Evolutionary conservation across 2,888 invertebrate genomes (phyloP).

Genomic region (Crepidodera aurea): DNA sequence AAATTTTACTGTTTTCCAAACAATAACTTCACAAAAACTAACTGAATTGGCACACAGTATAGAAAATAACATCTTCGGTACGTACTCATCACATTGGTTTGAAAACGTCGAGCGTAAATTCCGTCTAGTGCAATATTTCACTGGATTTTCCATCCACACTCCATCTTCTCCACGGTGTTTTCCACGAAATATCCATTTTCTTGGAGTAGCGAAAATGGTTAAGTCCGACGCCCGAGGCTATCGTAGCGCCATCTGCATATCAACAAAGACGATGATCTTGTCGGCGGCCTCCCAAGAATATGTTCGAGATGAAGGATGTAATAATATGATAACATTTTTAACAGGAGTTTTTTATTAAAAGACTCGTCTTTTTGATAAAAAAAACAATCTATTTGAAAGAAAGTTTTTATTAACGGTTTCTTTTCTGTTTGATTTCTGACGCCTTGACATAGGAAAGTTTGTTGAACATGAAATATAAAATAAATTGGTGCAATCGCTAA

Average conservation of each 20-base stretch:
- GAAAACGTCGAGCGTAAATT: conserved; percentile 6
- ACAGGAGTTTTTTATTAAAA: background rate
- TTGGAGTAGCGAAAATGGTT: background rate
- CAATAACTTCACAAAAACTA: too few species aligned
- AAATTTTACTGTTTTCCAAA: too few species aligned
- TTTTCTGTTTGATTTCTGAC: too few species aligned
- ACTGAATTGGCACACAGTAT: conserved; percentile 1
- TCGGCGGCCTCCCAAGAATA: conserved; percentile 6
- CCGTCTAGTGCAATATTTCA: conserved; percentile 13
- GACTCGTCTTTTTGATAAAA: too few species aligned
- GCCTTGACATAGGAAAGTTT: too few species aligned
- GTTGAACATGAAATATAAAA: too few species aligned
- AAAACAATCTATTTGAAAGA: too few species aligned
- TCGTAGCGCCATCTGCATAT: conserved; percentile 18
- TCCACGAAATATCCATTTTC: conserved; percentile 13
- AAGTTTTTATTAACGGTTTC: too few species aligned
- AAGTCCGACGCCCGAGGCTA: conserved; percentile 7
- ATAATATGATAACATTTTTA: background rate
- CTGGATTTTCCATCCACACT: conserved; percentile 17
- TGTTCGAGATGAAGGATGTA: conserved; percentile 5
- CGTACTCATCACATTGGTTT: conserved; percentile 2
- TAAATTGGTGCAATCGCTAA: too few species aligned
- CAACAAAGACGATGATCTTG: conserved; percentile 14
- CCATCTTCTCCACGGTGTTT: conserved; percentile 4
- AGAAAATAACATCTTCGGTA: background rate